A percentile compares a stretch with the other conserved stretches of the same genome.
phyloP scores from a whole-genome alignment of 2,888 invertebrate genomes.

The Sericinus montela region DNA sequence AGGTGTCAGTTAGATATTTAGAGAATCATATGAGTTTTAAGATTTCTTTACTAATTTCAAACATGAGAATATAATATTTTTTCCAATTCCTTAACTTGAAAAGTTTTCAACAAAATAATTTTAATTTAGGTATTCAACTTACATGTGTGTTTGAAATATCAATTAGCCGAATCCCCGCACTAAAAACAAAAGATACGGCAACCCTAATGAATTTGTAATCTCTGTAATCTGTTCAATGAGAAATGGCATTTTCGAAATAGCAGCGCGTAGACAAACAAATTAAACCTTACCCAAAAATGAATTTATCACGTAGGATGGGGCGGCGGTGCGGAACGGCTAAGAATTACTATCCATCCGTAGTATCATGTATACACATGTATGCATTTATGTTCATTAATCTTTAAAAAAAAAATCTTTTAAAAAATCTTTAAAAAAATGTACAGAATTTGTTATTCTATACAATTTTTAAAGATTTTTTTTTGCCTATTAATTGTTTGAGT shows the following conservation, averaged over 20 bases:
- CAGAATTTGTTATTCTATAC: too few species aligned
- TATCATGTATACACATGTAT: too few species aligned
- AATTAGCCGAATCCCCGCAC: slow-evolving; percentile 45
- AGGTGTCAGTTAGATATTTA: too few species aligned
- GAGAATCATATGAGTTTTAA: too few species aligned
- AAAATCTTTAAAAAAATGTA: too few species aligned
- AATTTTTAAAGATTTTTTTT: too few species aligned
- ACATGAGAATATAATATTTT: too few species aligned
- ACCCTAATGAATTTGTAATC: slow-evolving; percentile 78
- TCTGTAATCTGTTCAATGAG: slow-evolving; percentile 77
- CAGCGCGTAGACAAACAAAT: slow-evolving; percentile 65
- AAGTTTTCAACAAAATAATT: neutral
- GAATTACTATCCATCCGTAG: slow-evolving; percentile 54
- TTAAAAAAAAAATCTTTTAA: too few species aligned
- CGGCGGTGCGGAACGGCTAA: slow-evolving; percentile 28
- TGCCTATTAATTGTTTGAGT: too few species aligned
- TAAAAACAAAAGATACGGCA: slow-evolving; percentile 62
- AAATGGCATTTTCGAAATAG: slow-evolving; percentile 70
- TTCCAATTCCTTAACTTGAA: too few species aligned
- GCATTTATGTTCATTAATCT: too few species aligned
- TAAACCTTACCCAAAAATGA: slow-evolving; percentile 76
- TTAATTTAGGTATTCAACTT: slow-evolving; percentile 37
- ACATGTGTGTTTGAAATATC: slow-evolving; percentile 67
- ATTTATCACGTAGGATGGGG: slow-evolving; percentile 63
- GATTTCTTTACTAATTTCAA: too few species aligned